Evolutionary conservation across 2,888 invertebrate species (phyloP).

Genomic region (Mellilla xanthometata): DNA sequence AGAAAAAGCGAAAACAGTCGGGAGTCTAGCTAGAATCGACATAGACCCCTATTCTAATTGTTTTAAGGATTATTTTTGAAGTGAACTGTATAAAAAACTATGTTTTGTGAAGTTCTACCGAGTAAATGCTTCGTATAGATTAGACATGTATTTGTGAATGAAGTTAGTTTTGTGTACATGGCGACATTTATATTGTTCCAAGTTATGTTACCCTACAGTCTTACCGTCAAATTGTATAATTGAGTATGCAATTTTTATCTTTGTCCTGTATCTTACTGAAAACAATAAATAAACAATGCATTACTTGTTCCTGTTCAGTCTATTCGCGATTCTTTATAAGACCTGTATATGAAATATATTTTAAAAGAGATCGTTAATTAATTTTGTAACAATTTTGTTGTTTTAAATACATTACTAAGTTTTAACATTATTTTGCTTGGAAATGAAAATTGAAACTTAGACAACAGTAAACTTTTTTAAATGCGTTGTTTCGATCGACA

Average conservation of each 20-base stretch:
- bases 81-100: constrained; percentile 26
- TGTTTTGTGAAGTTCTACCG: constrained; percentile 18
- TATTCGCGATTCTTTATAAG: too few species aligned
- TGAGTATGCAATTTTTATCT: too few species aligned
- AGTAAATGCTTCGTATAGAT: constrained; percentile 16
- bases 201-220: too few species aligned
- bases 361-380: too few species aligned
- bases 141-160: too few species aligned
- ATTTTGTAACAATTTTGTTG: too few species aligned
- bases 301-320: too few species aligned
- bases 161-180: too few species aligned
- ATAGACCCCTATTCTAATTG: constrained; percentile 19
- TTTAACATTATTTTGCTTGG: constrained; percentile 6
- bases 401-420: not conserved
- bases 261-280: too few species aligned
- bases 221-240: too few species aligned
- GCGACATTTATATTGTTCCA: not conserved
- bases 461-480: constrained; percentile 7
- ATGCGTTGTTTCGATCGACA: not conserved
- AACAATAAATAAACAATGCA: too few species aligned
- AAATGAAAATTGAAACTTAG: not conserved
- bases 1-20: constrained; percentile 86
- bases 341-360: too few species aligned
- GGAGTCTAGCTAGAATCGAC: constrained; percentile 83
- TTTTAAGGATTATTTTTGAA: constrained; percentile 21